phyloP scores from a whole-genome alignment of 2,888 invertebrate species.

The Peribatodes rhomboidaria region DNA sequence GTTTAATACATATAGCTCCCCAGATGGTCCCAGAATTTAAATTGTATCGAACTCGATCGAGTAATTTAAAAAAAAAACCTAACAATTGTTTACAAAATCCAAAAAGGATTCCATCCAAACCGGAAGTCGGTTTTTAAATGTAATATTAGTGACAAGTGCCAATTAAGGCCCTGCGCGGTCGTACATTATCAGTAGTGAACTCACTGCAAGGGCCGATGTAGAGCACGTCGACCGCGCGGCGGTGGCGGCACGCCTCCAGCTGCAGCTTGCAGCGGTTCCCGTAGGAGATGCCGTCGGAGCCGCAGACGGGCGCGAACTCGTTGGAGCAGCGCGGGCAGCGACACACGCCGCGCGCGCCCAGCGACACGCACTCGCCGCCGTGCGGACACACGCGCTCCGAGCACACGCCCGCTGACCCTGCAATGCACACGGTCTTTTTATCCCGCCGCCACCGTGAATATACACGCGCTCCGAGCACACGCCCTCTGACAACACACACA shows the following conservation, averaged over 20 bases:
- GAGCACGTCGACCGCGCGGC: conserved; percentile 90
- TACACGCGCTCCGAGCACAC: conserved; percentile 91
- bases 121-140: too few species aligned
- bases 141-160: too few species aligned
- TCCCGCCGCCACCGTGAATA: conserved; percentile 91
- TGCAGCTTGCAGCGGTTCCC: conserved; percentile 94
- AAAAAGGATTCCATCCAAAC: too few species aligned
- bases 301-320: conserved; percentile 94
- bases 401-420: conserved; percentile 89
- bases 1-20: too few species aligned
- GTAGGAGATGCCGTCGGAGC: conserved; percentile 93
- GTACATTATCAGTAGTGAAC: conserved; percentile 65
- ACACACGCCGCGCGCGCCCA: conserved; percentile 92
- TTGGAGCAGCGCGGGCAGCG: conserved; percentile 94
- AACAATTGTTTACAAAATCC: too few species aligned
- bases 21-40: too few species aligned
- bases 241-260: conserved; percentile 92
- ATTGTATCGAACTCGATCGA: too few species aligned
- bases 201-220: conserved; percentile 95
- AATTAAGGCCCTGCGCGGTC: too few species aligned
- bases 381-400: conserved; percentile 91
- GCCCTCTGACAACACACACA: conserved; percentile 88
- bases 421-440: neutral
- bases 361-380: conserved; percentile 89
- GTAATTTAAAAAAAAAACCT: too few species aligned